Evolutionary conservation across 2,797 vertebrate species (phyloP), one percentile per base, ranked within the genome.

Genomic region (Brotula barbata): DNA sequence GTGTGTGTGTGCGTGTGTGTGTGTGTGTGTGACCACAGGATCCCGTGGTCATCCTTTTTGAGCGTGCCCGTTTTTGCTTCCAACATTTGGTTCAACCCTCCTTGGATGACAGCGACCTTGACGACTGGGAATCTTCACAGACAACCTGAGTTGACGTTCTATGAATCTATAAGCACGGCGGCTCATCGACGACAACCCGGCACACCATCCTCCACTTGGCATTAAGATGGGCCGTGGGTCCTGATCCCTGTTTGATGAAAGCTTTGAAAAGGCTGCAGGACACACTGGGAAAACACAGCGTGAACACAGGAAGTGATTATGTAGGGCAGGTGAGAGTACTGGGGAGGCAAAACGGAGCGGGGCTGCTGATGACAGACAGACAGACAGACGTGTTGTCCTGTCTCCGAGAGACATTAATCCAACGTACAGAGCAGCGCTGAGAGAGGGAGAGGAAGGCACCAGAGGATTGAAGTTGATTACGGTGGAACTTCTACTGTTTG

Each of bases 381-480:
- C 40, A 55, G 56, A 47, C 47, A n/a, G 17, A 19, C 40, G 51
- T 48, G 33, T 28, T 21, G 50, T 56, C 71, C 60, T 25, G 31
- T 36, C 5, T 25, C n/a, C 16, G 40, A 19, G 21, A 12, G 22
- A 17, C 10, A 39, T 28, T 28, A 28, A 28, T 8, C 4, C 8
- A 28, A 28, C 4, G 25, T 28, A n/a, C n/a, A n/a, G n/a, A 61
- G 68, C 39, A 61, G 65, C 65, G 75, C 75, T 78, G 50, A 65
- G 41, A 77, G 64, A 67, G 63, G 57, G 58, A 19, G n/a, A 57
- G 23, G 59, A 58, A 43, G 33, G 60, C 55, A 19, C 58, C 43
- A 57, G 80, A 82, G 83, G 75, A 85, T 86, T 78, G 78, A 51
- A 68, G 63, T 64, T 78, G 80, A 83, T 79, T 80, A 69, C 56